Evolutionary conservation across 2,888 invertebrate species (phyloP).

Genomic region (Dryococelus australis): DNA sequence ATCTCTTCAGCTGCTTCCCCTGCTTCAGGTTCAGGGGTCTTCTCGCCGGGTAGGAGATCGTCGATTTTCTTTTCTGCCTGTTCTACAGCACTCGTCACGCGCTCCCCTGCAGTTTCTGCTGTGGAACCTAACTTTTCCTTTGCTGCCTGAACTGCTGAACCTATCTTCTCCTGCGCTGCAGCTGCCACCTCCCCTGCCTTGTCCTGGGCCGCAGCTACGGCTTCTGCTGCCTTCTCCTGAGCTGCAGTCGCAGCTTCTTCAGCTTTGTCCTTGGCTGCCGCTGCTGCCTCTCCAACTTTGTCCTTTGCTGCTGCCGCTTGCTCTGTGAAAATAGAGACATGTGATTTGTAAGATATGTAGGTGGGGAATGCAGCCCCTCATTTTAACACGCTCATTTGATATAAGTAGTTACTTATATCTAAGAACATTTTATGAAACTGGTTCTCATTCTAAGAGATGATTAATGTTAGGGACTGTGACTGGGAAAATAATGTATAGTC

Average conservation of each 20-base stretch:
- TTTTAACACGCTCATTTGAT: too few relatives aligned
- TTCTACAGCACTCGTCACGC: background rate
- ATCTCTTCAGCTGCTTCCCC: background rate
- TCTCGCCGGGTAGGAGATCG: background rate
- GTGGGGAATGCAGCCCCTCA: too few relatives aligned
- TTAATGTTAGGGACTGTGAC: too few relatives aligned
- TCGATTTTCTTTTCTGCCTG: background rate
- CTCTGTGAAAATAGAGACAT: background rate
- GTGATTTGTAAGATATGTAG: too few relatives aligned
- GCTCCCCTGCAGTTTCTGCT: background rate
- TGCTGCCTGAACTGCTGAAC: conserved; percentile 63
- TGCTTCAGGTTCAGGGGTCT: background rate
- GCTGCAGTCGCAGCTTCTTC: background rate
- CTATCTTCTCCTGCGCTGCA: conserved; percentile 66
- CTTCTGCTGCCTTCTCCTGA: background rate
- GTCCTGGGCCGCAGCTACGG: conserved; percentile 61
- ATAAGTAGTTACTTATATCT: too few relatives aligned
- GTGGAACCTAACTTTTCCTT: conserved; percentile 67
- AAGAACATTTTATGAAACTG: too few relatives aligned
- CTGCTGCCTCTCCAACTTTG: background rate
- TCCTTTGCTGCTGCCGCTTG: background rate
- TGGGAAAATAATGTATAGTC: too few relatives aligned
- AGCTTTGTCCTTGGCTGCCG: background rate
- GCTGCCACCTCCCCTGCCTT: conserved; percentile 65
- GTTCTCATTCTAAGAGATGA: too few relatives aligned